Percentiles rank a stretch among this genome's conserved stretches.
phyloP scores from a whole-genome alignment of 1,140 invertebrate species.

The Scaptomyza pallida region DNA sequence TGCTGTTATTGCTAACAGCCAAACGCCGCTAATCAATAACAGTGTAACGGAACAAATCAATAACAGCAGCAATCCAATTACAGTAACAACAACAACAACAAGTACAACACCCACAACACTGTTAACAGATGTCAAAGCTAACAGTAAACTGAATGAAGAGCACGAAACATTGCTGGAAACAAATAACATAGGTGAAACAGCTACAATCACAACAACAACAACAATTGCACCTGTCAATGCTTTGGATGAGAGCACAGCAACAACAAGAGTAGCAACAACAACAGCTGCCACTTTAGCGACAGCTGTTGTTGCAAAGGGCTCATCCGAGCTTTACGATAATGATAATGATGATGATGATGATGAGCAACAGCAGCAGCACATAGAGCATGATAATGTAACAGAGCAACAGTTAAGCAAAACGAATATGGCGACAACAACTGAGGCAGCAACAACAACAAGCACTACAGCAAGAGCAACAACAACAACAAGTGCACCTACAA shows the following conservation, averaged over 20 bases:
- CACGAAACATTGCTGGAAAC: conserved; percentile 61
- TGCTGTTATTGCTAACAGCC: conserved; percentile 33
- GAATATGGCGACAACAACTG: conserved; percentile 47
- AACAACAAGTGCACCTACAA: conserved; percentile 7
- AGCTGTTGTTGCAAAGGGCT: conserved; percentile 8
- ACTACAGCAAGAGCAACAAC: conserved; percentile 18
- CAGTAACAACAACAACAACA: conserved; percentile 25
- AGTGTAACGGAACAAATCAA: conserved; percentile 61
- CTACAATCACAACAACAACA: conserved; percentile 18
- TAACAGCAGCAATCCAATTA: conserved; percentile 48
- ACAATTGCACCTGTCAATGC: conserved; percentile 14
- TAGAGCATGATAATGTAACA: conserved; percentile 26
- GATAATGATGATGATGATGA: conserved; percentile 17
- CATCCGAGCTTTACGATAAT: conserved; percentile 8
- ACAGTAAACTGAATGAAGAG: conserved; percentile 27
- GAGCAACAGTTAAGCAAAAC: conserved; percentile 44
- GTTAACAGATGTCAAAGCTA: conserved; percentile 28
- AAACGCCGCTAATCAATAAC: conserved; percentile 59
- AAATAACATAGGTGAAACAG: conserved; percentile 62
- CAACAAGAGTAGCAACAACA: conserved; percentile 27
- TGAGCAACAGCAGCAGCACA: conserved; percentile 38
- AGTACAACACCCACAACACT: conserved; percentile 8
- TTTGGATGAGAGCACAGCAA: conserved; percentile 30
- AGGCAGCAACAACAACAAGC: conserved; percentile 18
- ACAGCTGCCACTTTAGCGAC: conserved; percentile 40